Conservation (phyloP, 2,113 vertebrate species). For the Podarcis muralis region DNA sequence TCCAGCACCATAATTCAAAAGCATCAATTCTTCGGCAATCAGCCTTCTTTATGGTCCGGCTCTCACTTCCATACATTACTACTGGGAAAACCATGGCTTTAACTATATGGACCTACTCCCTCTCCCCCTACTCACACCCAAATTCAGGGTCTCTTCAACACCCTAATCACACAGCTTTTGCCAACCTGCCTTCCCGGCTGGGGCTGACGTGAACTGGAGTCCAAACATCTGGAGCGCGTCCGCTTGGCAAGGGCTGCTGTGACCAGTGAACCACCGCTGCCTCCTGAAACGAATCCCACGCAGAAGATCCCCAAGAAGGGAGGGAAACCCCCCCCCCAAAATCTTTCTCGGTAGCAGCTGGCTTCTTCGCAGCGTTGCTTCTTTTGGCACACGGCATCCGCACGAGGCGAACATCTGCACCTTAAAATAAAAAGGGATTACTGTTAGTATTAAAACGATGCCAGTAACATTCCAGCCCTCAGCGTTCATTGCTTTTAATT, state of each 20-base stretch:
- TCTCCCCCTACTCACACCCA: no score
- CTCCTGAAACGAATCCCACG: not conserved
- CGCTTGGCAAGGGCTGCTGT: no score
- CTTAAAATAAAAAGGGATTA: slow-evolving; percentile 35
- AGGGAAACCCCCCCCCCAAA: not conserved
- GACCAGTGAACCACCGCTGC: not conserved
- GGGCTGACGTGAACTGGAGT: no score
- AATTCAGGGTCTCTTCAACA: not conserved
- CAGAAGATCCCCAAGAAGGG: not conserved
- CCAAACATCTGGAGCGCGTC: no score
- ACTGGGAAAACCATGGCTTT: no score
- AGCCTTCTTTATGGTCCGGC: no score
- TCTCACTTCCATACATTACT: no score
- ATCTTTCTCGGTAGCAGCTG: slow-evolving; percentile 17
- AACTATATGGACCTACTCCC: no score
- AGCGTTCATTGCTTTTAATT: not conserved
- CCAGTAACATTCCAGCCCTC: not conserved
- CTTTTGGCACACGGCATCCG: not conserved
- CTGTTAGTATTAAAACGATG: not conserved
- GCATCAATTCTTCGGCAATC: no score
- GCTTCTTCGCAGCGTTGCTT: not conserved
- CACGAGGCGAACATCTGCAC: slow-evolving; percentile 10
- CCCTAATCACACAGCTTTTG: no score
- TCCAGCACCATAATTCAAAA: no score
- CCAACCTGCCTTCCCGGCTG: no score